phyloP scores from a whole-genome alignment of 2,888 invertebrate genomes.

The Entomobrya proxima region DNA sequence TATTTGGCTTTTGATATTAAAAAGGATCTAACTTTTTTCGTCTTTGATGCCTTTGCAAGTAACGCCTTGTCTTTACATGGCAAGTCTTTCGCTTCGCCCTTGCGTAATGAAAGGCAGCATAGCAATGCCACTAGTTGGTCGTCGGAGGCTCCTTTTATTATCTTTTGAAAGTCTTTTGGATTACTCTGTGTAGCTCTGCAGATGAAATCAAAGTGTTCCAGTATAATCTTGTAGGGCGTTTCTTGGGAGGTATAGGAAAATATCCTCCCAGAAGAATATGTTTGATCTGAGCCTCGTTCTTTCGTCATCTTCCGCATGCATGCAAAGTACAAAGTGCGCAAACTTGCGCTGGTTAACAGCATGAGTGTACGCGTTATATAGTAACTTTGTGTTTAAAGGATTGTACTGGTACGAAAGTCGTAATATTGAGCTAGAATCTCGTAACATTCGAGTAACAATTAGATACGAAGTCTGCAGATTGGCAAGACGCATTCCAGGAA shows the following conservation, averaged over 20 bases:
- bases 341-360: neutral
- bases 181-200: neutral
- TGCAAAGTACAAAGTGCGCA: neutral
- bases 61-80: neutral
- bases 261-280: neutral
- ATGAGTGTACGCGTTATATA: neutral
- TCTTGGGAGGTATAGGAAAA: neutral
- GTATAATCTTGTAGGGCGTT: neutral
- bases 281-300: neutral
- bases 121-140: neutral
- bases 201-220: neutral
- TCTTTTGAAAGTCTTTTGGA: neutral
- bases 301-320: neutral
- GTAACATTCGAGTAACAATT: neutral
- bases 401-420: neutral
- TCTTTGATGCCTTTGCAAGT: neutral
- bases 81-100: neutral
- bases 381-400: neutral
- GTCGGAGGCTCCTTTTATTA: neutral
- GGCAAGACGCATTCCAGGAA: no score
- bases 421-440: neutral
- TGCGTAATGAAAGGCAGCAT: neutral
- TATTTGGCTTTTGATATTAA: neutral
- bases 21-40: neutral
- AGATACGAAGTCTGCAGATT: neutral